These are phyloP conservation scores for Acronicta aceris DNA, from an alignment of 2,888 invertebrate species.

Conservation along the genomic window DNA sequence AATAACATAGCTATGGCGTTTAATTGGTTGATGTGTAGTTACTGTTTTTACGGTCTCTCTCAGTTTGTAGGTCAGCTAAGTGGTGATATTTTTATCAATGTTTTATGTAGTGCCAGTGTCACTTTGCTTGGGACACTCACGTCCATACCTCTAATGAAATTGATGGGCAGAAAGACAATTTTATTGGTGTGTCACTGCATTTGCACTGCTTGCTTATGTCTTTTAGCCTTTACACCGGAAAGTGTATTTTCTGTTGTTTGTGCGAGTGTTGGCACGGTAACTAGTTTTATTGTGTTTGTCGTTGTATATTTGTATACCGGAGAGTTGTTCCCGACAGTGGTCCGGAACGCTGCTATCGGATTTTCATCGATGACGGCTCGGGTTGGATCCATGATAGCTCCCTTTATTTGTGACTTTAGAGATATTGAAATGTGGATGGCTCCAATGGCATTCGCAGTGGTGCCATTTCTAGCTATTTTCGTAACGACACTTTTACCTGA, in stretches of 20 bases:
- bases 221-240: conserved; percentile 87
- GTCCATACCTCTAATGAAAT: conserved; percentile 90
- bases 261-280: conserved; percentile 93
- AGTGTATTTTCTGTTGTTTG: conserved; percentile 85
- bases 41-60: conserved; percentile 93
- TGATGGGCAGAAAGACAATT: conserved; percentile 91
- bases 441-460: conserved; percentile 91
- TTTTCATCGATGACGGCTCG: conserved; percentile 95
- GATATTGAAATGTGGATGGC: conserved; percentile 89
- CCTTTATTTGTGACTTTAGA: conserved; percentile 92
- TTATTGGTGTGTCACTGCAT: conserved; percentile 90
- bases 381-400: conserved; percentile 95
- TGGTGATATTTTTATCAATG: conserved; percentile 94
- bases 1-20: conserved; percentile 92
- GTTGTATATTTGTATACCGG: conserved; percentile 95
- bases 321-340: conserved; percentile 96
- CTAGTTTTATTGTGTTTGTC: conserved; percentile 94
- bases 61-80: conserved; percentile 94
- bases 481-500: conserved; percentile 92
- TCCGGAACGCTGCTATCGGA: conserved; percentile 95
- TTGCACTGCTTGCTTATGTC: conserved; percentile 89
- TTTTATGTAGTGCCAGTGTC: conserved; percentile 92
- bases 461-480: conserved; percentile 89
- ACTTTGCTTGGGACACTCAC: conserved; percentile 88
- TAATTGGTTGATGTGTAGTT: conserved; percentile 94